These are phyloP conservation scores for Rhingia campestris DNA, from an alignment of 2,888 invertebrate genomes.

Conservation along the genomic window DNA sequence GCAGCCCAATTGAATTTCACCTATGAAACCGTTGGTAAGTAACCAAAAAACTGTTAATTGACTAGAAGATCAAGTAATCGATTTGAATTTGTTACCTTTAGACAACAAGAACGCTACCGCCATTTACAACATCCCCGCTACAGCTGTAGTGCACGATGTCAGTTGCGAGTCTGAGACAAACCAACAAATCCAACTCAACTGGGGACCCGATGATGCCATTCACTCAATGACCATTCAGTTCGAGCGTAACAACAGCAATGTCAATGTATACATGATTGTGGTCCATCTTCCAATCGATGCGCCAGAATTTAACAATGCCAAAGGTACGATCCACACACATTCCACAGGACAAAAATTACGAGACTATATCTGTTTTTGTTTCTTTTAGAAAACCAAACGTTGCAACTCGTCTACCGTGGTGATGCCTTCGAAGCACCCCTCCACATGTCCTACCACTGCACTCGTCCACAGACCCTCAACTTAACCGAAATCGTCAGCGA, in stretches of 20 bases:
- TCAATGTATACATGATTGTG: conserved; percentile 78
- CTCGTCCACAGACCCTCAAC: conserved; percentile 85
- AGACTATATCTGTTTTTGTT: background rate
- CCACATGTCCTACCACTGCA: conserved; percentile 89
- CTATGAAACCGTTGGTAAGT: conserved; percentile 80
- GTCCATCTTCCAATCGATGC: conserved; percentile 78
- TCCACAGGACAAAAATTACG: background rate
- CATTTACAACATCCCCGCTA: conserved; percentile 83
- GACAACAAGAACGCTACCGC: conserved; percentile 79
- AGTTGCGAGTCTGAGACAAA: conserved; percentile 81
- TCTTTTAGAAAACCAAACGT: conserved; percentile 79
- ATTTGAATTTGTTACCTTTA: conserved; percentile 35
- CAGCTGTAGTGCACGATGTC: conserved; percentile 80
- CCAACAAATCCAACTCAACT: conserved; percentile 82
- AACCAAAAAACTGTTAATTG: background rate
- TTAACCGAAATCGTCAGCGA: conserved; percentile 81
- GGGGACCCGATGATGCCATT: conserved; percentile 76
- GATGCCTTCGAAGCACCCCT: conserved; percentile 85
- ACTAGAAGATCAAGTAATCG: too few species aligned
- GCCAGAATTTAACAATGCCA: conserved; percentile 81
- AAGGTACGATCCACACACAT: conserved; percentile 76
- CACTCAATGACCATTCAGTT: conserved; percentile 82
- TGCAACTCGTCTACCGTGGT: conserved; percentile 83
- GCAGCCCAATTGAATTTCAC: conserved; percentile 86
- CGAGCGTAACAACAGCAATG: conserved; percentile 80